These are phyloP conservation scores for Caracal caracal DNA, from an alignment of 2,113 vertebrate species.

Conservation along the genomic window DNA sequence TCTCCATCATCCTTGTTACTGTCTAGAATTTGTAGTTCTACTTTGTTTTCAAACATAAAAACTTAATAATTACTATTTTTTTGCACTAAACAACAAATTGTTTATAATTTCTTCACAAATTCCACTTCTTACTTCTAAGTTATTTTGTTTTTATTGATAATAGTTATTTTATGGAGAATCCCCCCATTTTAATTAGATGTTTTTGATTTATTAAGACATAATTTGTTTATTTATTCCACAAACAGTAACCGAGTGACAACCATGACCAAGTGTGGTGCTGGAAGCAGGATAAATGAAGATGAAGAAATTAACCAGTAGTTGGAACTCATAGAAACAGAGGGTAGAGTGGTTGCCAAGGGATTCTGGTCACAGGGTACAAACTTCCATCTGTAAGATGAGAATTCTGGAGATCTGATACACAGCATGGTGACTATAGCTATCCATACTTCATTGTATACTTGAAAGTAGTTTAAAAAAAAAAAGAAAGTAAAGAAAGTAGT, in stretches of 20 bases:
- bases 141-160: not conserved
- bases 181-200: not conserved
- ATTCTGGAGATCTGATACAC: not conserved
- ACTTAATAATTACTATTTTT: not conserved
- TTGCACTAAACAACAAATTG: not conserved
- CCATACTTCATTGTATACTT: not conserved
- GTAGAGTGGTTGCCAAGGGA: not conserved
- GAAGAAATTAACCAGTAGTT: not conserved
- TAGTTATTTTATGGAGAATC: not conserved
- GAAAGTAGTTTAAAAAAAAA: not conserved
- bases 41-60: not conserved
- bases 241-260: not conserved
- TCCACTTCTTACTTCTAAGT: not conserved
- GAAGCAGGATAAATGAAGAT: not conserved
- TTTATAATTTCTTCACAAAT: not conserved
- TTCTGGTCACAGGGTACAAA: not conserved
- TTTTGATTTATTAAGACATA: not conserved
- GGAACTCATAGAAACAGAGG: not conserved
- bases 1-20: not conserved
- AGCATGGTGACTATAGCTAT: not conserved
- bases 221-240: not conserved
- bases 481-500: too few relatives aligned
- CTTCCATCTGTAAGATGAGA: not conserved
- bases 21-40: not conserved
- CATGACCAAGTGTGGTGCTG: not conserved